These are phyloP conservation scores for Argynnis bischoffii DNA, from an alignment of 2,888 invertebrate species.

Conservation along the genomic window DNA sequence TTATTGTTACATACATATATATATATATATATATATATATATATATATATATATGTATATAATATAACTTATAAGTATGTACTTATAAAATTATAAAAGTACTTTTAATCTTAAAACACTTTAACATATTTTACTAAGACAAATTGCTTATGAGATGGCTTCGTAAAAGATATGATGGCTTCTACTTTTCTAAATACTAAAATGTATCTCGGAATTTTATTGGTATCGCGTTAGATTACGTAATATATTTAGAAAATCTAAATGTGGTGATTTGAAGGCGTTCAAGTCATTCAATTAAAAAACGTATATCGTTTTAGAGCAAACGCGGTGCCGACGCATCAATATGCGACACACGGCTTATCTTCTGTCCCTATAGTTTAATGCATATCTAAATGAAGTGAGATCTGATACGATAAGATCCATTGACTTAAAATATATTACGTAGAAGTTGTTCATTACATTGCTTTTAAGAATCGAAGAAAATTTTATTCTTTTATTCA, in stretches of 20 bases:
- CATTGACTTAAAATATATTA: constrained; percentile 71
- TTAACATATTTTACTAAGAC: background rate
- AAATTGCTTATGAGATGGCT: constrained; percentile 12
- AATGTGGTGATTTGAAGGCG: constrained; percentile 67
- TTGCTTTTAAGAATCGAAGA: constrained; percentile 62
- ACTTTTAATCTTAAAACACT: background rate
- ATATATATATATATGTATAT: too few relatives aligned
- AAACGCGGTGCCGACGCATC: constrained; percentile 58
- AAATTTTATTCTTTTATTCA: constrained; percentile 59
- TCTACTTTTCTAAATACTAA: constrained; percentile 3
- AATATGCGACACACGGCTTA: constrained; percentile 70
- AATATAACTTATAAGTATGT: constrained; percentile 41
- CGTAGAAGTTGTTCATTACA: constrained; percentile 66
- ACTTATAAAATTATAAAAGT: background rate
- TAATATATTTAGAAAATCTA: constrained; percentile 64
- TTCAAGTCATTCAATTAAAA: constrained; percentile 60
- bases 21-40: too few relatives aligned
- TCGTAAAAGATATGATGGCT: constrained; percentile 2
- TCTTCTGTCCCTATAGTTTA: constrained; percentile 73
- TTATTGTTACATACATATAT: too few relatives aligned
- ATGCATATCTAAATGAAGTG: constrained; percentile 77
- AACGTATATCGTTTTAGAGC: constrained; percentile 59
- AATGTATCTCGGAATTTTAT: constrained; percentile 31
- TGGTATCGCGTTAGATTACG: constrained; percentile 48
- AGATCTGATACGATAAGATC: constrained; percentile 78